Evolutionary conservation across 2,888 invertebrate genomes (phyloP).

Genomic region (Cryptus armator): DNA sequence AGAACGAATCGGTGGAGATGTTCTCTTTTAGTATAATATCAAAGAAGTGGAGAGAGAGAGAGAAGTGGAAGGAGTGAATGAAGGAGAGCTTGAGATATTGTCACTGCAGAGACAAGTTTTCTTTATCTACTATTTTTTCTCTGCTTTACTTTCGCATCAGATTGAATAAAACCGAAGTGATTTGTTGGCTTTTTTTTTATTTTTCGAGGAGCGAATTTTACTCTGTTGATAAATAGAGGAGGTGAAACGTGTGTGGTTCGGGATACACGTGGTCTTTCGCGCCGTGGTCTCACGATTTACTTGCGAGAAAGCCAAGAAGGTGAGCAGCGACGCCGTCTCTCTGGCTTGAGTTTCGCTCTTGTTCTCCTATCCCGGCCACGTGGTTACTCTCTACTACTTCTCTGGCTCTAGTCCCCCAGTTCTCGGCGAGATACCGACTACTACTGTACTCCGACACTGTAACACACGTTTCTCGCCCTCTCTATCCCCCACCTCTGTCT

Average conservation of each 20-base stretch:
- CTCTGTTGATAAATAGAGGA: slow-evolving; percentile 42
- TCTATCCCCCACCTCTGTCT: slow-evolving; percentile 20
- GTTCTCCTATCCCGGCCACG: slow-evolving; percentile 60
- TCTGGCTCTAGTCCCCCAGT: slow-evolving; percentile 52
- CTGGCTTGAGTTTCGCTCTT: slow-evolving; percentile 58
- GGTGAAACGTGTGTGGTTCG: slow-evolving; percentile 5
- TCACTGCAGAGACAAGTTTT: slow-evolving; percentile 52
- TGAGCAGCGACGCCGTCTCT: slow-evolving; percentile 72
- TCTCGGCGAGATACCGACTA: slow-evolving; percentile 4
- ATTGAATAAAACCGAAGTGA: background rate
- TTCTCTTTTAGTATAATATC: slow-evolving; percentile 61
- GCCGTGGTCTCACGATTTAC: slow-evolving; percentile 47
- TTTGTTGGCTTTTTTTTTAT: slow-evolving; percentile 38
- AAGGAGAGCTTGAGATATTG: slow-evolving; percentile 46
- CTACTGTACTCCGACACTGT: slow-evolving; percentile 34
- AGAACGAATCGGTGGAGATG: slow-evolving; percentile 67
- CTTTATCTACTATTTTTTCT: background rate
- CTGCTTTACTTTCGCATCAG: background rate
- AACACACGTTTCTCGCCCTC: slow-evolving; percentile 26
- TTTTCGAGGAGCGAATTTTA: slow-evolving; percentile 22
- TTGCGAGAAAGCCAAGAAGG: slow-evolving; percentile 77
- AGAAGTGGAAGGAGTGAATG: slow-evolving; percentile 29
- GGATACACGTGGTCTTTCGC: slow-evolving; percentile 48
- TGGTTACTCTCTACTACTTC: slow-evolving; percentile 48
- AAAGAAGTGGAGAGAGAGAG: slow-evolving; percentile 21